phyloP scores from a whole-genome alignment of 2,797 vertebrate genomes.

The Alfaro cultratus region DNA sequence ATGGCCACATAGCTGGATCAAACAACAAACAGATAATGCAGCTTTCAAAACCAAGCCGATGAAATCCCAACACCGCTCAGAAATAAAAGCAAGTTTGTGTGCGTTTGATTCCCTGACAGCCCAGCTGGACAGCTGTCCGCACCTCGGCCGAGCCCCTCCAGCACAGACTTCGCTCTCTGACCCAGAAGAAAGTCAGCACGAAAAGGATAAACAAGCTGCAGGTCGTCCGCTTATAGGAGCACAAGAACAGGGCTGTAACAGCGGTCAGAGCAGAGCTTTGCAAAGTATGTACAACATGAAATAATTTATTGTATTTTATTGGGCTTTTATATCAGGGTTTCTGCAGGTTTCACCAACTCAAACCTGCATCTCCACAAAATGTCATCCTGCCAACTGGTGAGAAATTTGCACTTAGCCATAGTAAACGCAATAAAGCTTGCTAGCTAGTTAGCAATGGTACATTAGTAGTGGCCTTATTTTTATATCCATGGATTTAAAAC shows the following conservation, averaged over 20 bases:
- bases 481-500: no score
- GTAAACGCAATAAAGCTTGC: no score
- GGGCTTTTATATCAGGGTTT: no score
- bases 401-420: no score
- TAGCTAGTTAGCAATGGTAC: no score
- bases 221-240: slow-evolving; percentile 44
- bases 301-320: background rate
- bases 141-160: slow-evolving; percentile 37
- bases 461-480: no score
- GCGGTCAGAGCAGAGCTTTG: slow-evolving; percentile 10
- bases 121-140: slow-evolving; percentile 50
- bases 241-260: slow-evolving; percentile 23
- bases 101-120: background rate
- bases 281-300: background rate
- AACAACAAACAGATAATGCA: slow-evolving; percentile 16
- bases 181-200: slow-evolving; percentile 46
- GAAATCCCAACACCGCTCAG: background rate
- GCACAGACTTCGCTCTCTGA: slow-evolving; percentile 37
- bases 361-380: background rate
- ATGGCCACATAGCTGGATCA: slow-evolving; percentile 90
- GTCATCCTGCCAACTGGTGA: no score
- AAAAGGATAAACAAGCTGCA: slow-evolving; percentile 55
- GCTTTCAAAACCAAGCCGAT: slow-evolving; percentile 1
- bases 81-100: background rate
- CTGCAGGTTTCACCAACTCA: no score